Percentiles rank a stretch among this genome's conserved stretches.
These are phyloP conservation scores for Poliocrania exsul DNA, from an alignment of 2,797 vertebrate genomes.

Conservation along the genomic window DNA sequence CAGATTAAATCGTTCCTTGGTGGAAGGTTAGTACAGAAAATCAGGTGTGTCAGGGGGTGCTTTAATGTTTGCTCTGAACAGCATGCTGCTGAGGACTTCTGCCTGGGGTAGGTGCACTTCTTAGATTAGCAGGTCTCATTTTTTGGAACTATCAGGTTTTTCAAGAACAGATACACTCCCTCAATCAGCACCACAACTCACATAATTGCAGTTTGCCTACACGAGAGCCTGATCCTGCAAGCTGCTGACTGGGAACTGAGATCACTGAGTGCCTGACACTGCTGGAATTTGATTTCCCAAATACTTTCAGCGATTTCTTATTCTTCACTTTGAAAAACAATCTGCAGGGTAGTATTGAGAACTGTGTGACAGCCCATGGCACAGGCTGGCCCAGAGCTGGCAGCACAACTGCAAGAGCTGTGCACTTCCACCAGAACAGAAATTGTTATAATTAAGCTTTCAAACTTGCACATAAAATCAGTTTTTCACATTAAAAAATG, in stretches of 20 bases:
- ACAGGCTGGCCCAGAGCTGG: neutral
- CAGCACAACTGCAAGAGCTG: neutral
- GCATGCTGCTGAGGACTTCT: neutral
- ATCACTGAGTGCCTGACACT: neutral
- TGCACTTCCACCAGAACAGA: neutral
- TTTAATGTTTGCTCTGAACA: constrained; percentile 4
- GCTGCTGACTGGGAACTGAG: neutral
- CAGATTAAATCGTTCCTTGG: neutral
- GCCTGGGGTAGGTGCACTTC: constrained; percentile 18
- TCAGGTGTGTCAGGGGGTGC: constrained; percentile 27
- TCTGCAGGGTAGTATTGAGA: neutral
- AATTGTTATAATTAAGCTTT: neutral
- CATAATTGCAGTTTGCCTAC: constrained; percentile 17
- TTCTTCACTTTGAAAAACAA: neutral
- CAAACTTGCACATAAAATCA: neutral
- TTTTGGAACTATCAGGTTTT: neutral
- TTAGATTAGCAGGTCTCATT: neutral
- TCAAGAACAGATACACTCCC: neutral
- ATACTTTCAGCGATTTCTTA: constrained; percentile 14
- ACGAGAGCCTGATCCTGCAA: neutral
- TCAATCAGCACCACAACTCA: neutral
- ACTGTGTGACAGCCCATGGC: neutral
- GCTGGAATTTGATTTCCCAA: constrained; percentile 27
- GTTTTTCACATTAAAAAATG: neutral
- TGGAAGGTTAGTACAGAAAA: constrained; percentile 19